Percentiles rank a stretch among this genome's conserved stretches.
These are phyloP conservation scores for Papilio elwesi DNA, from an alignment of 2,888 invertebrate species.

Conservation along the genomic window DNA sequence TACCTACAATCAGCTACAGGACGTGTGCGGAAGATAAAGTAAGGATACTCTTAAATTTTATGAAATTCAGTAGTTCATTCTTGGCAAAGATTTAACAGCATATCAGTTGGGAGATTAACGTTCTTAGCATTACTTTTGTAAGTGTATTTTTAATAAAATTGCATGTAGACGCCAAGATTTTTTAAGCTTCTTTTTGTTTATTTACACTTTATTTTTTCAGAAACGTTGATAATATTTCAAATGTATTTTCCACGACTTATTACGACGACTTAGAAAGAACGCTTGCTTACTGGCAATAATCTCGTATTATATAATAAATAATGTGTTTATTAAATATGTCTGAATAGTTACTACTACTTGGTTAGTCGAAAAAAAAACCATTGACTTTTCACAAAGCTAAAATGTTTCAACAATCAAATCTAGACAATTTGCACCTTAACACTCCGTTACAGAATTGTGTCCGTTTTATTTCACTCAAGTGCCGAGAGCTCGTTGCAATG, in stretches of 20 bases:
- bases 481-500: constrained; percentile 8
- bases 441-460: constrained; percentile 5
- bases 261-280: too few species aligned
- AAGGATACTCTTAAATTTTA: background rate
- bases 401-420: constrained; percentile 11
- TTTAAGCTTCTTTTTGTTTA: too few species aligned
- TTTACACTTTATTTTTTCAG: too few species aligned
- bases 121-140: background rate
- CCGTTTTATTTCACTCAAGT: constrained; percentile 15
- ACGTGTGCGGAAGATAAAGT: background rate
- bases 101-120: background rate
- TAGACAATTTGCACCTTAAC: constrained; percentile 8
- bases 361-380: too few species aligned
- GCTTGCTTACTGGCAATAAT: too few species aligned
- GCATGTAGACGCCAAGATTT: too few species aligned
- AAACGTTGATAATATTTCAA: too few species aligned
- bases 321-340: too few species aligned
- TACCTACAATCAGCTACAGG: background rate
- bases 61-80: background rate
- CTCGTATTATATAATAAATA: too few species aligned
- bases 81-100: background rate
- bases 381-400: background rate
- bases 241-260: too few species aligned
- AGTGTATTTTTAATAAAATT: background rate
- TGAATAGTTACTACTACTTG: too few species aligned